Base-by-base conservation (phyloP, 2,113 vertebrate genomes). In the Gadus chalcogrammus region DNA sequence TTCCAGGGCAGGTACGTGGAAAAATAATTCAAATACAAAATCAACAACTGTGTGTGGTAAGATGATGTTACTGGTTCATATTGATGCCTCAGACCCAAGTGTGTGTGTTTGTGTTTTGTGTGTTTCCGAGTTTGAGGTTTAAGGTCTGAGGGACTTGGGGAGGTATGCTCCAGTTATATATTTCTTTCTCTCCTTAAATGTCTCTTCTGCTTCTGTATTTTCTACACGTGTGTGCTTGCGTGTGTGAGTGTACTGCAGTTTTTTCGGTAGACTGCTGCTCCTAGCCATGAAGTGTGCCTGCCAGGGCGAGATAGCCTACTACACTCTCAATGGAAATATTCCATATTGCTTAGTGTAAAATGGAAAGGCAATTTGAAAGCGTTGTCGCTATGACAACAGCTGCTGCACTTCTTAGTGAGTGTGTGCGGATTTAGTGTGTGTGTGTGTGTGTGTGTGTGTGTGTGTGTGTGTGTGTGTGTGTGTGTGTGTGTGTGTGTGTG, bases 1-100 rank as follows among this genome's bases (percentile, higher is more conserved):
- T 91, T 75, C 91, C 92, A 80, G 89, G 88, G 85, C 91, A 92
- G 91, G 91, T 93, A 92, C 87, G 91, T 92, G 84, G 71, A 81
- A 85, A 87, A 62, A 84, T 79, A 42, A 7, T 5, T 42, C 38
- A n/a, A 42, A 42, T 9, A 42, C 3, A n/a, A 42, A 12, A 42
- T 42, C 3, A 7, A 42, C 42, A 79, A 72, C 17, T 22, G 48
- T 60, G 35, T 77, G 65, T 84, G 66, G 28, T 31, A 31, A 31
- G 28, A 31, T 31, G 28, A 31, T 31, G 28, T 31, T 31, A 31
- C 28, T 31, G 28, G 28, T 31, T 31, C 2, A 31, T 31, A 31
- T 31, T 31, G 56, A 59, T 6, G 16, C 56, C n/a, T 59, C 9
- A 16, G 9, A 3, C 53, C 11, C 53, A 8, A 24, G 61, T 62